Base-by-base conservation (phyloP, 1,140 invertebrate genomes). In the Parasteatoda tepidariorum region DNA sequence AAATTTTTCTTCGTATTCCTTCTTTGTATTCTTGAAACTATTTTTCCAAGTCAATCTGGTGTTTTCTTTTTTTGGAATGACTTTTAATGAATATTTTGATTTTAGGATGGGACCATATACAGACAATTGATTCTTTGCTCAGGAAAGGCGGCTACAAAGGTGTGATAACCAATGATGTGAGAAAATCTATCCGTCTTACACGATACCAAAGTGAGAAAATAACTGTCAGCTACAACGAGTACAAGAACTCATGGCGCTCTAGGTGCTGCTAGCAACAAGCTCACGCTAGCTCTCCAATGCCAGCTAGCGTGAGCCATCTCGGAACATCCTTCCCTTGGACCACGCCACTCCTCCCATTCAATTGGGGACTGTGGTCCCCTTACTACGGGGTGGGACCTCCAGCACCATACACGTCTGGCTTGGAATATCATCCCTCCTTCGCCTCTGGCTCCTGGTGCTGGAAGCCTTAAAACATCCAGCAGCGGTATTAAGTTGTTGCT, bases 141-240 rank as follows among this genome's bases (percentile, higher is more conserved):
- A 93, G 97, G 71, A 99, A 99, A 90, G 98, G 97, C 83, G 98
- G 98, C 30, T 99, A 94, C 89, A 97, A 97, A 87, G 96, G 96
- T 34, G 88, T 70, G 24, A 97, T 99, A 24, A 97, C 95, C 31
- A 92, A 94, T 73, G 94, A 97, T 54, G 92, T 97, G 86, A 92
- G 98, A 78, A 92, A 94, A 86, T 93, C 92, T 85, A 95, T 99
- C 85, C 96, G 96, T 90, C 90, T 99, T 84, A 98, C 96, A 54
- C 94, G 97, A 86, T 98, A 98, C 89, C 96, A 98, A 87, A 95
- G 94, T 88, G 95, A 96, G 88, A 95, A 96, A 89, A 92, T 96
- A 30, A 93, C 93, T 18, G 92, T 95, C 82, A 93, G 92, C 87
- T 97, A 96, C 91, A 92, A 94, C 86, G 96, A 96, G 86, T 96